Conservation (phyloP, 2,113 vertebrate genomes). For the Arvicanthis niloticus region DNA sequence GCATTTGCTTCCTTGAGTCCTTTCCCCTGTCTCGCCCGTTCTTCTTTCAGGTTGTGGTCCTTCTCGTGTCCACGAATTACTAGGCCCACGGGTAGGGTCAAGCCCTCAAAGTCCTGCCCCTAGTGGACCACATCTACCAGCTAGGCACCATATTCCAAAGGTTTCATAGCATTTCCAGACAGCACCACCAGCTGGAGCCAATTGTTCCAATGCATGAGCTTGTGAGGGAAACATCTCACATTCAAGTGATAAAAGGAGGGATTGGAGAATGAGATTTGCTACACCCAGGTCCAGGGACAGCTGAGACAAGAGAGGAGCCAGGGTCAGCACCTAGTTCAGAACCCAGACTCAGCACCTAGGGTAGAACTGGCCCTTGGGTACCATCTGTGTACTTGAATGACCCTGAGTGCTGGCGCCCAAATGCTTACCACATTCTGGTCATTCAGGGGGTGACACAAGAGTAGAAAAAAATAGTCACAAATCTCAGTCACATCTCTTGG, state of each 20-base stretch:
- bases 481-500: not conserved
- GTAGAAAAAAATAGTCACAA: not conserved
- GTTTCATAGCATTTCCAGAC: not conserved
- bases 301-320: not conserved
- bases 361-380: not conserved
- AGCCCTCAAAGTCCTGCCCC: not conserved
- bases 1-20: no score
- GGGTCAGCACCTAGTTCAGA: accelerated
- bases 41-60: no score
- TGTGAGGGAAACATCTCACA: not conserved
- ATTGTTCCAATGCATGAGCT: not conserved
- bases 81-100: no score
- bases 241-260: not conserved
- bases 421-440: not conserved
- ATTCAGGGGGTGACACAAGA: not conserved
- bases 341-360: accelerated
- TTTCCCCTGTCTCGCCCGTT: no score
- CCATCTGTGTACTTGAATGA: accelerated
- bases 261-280: not conserved
- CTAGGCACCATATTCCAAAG: no score
- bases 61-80: no score
- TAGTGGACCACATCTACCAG: not conserved
- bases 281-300: no score
- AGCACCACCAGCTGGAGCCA: not conserved
- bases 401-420: not conserved